phyloP scores from a whole-genome alignment of 1,140 invertebrate species.

The Rhopalosiphum padi region DNA sequence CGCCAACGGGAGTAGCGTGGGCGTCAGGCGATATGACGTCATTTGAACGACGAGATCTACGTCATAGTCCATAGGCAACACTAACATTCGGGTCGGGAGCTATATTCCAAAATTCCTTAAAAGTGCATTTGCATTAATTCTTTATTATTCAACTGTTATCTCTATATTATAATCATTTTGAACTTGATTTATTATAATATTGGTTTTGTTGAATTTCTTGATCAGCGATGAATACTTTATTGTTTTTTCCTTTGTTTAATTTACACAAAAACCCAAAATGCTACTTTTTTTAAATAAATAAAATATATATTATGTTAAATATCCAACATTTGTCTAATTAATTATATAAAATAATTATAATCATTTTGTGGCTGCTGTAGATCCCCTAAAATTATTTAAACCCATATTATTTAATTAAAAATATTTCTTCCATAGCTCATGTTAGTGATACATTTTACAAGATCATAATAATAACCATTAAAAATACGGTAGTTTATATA shows the following conservation, averaged over 20 bases:
- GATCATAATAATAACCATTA: background rate
- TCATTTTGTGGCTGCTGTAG: background rate
- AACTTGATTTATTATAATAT: background rate
- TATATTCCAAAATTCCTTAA: slow-evolving; percentile 41
- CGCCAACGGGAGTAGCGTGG: slow-evolving; percentile 37
- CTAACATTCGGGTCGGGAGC: slow-evolving; percentile 4
- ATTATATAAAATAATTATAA: too few relatives aligned
- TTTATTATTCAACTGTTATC: background rate
- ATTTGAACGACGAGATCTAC: slow-evolving; percentile 29
- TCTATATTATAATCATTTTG: background rate
- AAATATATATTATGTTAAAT: too few relatives aligned
- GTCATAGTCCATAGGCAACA: slow-evolving; percentile 38
- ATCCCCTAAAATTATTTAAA: background rate
- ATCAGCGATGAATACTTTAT: background rate
- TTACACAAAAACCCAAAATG: background rate
- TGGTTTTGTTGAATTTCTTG: background rate
- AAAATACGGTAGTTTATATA: background rate
- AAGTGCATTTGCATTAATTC: slow-evolving; percentile 25
- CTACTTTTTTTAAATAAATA: too few relatives aligned
- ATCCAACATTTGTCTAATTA: too few relatives aligned
- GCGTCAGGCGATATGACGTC: slow-evolving; percentile 44
- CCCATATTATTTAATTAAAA: background rate
- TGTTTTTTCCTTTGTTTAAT: background rate
- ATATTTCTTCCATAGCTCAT: background rate
- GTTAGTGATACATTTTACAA: background rate